These are phyloP conservation scores for Sarcophaga caerulescens DNA, from an alignment of 2,888 invertebrate genomes.

Conservation along the genomic window DNA sequence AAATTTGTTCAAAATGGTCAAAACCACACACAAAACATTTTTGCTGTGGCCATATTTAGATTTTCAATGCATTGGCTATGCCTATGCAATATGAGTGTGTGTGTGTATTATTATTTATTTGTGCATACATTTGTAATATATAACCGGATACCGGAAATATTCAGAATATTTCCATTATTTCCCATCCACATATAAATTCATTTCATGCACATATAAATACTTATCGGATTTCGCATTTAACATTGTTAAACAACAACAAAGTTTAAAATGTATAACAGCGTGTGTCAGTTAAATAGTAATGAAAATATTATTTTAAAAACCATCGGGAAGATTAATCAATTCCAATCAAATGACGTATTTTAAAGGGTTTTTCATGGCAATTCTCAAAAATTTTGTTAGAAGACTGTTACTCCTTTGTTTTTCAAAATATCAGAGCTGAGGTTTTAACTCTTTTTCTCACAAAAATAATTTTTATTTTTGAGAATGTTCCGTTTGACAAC, in stretches of 20 bases:
- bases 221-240: neutral
- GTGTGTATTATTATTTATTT: conserved; percentile 12
- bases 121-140: neutral
- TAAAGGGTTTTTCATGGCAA: too few species aligned
- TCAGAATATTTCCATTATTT: conserved; percentile 52
- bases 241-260: neutral
- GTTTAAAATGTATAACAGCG: neutral
- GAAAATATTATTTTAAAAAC: neutral
- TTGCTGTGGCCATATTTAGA: conserved; percentile 16
- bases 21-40: conserved; percentile 52
- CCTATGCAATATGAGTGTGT: neutral
- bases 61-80: neutral
- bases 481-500: too few species aligned
- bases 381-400: too few species aligned
- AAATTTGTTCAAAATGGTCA: conserved; percentile 68
- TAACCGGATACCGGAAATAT: conserved; percentile 52
- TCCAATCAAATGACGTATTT: too few species aligned
- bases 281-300: neutral
- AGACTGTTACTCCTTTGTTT: too few species aligned
- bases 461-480: too few species aligned
- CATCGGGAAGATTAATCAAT: too few species aligned
- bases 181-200: conserved; percentile 4
- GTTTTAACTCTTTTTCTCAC: too few species aligned
- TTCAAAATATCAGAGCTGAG: too few species aligned
- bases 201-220: neutral